Evolutionary conservation across 1,140 invertebrate genomes (phyloP).

Genomic region (Heliconius eleuchia): DNA sequence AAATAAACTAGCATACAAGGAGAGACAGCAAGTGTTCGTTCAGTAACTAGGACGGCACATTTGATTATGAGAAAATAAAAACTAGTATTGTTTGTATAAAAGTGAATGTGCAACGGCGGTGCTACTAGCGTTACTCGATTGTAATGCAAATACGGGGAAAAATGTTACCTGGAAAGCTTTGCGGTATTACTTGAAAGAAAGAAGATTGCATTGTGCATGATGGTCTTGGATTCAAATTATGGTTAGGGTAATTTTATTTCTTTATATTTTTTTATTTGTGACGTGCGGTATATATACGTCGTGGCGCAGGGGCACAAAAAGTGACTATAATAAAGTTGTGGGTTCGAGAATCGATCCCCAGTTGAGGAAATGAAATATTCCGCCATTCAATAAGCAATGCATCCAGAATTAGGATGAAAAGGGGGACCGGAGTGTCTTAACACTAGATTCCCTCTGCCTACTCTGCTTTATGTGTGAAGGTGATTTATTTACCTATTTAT

Average conservation of each 20-base stretch:
- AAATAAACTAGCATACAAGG: constrained; percentile 22
- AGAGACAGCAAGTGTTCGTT: constrained; percentile 14
- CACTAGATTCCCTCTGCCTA: no score
- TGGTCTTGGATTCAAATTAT: neutral
- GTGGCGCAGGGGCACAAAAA: no score
- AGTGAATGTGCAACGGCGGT: constrained; percentile 35
- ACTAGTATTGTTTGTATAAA: constrained; percentile 44
- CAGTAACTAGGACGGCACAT: constrained; percentile 31
- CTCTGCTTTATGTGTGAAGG: no score
- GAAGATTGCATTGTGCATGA: neutral
- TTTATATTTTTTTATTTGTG: neutral
- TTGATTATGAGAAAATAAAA: constrained; percentile 46
- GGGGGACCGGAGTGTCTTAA: no score
- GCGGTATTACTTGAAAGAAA: neutral
- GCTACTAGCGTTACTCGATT: constrained; percentile 48
- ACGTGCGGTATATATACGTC: no score
- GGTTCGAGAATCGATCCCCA: no score
- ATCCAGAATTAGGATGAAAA: no score
- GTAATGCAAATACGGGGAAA: neutral
- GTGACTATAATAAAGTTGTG: no score
- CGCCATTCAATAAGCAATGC: no score
- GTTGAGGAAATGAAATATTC: no score
- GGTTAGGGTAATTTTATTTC: neutral
- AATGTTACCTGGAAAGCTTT: neutral
- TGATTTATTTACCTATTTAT: no score